Conservation (phyloP, 2,797 vertebrate species). For the Miichthys miiuy region DNA sequence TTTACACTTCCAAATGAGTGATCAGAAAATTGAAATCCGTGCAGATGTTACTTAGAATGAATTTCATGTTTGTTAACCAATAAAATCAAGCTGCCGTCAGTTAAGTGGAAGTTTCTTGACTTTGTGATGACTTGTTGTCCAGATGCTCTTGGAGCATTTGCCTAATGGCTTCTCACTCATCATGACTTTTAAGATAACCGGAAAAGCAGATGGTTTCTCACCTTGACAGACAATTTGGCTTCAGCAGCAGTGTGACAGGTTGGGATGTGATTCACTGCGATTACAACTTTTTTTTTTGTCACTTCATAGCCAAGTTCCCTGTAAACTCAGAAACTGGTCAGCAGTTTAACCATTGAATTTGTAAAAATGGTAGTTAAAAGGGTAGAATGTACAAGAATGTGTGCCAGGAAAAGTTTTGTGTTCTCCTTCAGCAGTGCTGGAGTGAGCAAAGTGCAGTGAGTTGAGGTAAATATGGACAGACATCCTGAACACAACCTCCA, state of each 20-base stretch:
- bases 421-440: constrained; percentile 23
- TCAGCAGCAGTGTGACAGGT: constrained; percentile 44
- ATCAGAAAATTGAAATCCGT: constrained; percentile 56
- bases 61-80: constrained; percentile 47
- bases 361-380: constrained; percentile 2
- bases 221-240: constrained; percentile 60
- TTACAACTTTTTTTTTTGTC: constrained; percentile 16
- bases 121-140: constrained; percentile 68
- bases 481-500: constrained; percentile 64
- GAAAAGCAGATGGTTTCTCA: constrained; percentile 74
- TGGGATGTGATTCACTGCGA: constrained; percentile 46
- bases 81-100: constrained; percentile 35
- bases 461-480: constrained; percentile 67
- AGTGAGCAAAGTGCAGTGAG: constrained; percentile 53
- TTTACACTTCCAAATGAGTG: constrained; percentile 58
- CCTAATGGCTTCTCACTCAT: constrained; percentile 60
- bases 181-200: constrained; percentile 50
- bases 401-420: constrained; percentile 31
- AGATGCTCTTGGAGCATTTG: constrained; percentile 61
- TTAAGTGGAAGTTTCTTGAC: constrained; percentile 59
- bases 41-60: constrained; percentile 39
- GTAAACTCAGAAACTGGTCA: constrained; percentile 20
- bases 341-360: not conserved
- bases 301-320: not conserved
- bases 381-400: constrained; percentile 5